phyloP scores from a whole-genome alignment of 2,888 invertebrate species.

The Rhabditophanes sp. region DNA sequence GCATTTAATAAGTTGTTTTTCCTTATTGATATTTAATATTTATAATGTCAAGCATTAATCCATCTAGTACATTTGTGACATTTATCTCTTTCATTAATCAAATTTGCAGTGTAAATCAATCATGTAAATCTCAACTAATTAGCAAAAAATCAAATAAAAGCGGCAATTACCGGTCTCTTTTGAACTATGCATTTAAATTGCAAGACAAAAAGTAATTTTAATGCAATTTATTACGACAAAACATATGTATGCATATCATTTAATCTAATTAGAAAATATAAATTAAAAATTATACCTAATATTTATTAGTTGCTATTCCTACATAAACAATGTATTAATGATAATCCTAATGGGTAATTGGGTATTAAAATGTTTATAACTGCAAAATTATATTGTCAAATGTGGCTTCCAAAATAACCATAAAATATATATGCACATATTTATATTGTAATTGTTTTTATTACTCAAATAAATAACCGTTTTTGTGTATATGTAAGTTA shows the following conservation, averaged over 20 bases:
- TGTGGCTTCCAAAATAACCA: conserved; percentile 1
- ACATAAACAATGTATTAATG: background rate
- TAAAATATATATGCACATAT: background rate
- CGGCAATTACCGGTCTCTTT: background rate
- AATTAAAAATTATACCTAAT: background rate
- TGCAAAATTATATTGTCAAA: background rate
- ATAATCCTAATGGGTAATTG: background rate
- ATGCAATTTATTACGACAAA: background rate
- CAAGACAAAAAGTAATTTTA: background rate
- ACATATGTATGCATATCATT: conserved; percentile 1
- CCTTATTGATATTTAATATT: too few relatives aligned
- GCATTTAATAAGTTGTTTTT: too few relatives aligned
- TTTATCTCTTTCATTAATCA: too few relatives aligned
- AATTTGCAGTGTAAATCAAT: too few relatives aligned
- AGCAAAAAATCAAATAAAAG: conserved; percentile 1
- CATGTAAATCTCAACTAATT: background rate
- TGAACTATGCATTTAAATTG: background rate
- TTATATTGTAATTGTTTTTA: background rate
- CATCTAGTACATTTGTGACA: too few relatives aligned
- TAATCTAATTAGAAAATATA: background rate
- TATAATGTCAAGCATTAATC: too few relatives aligned
- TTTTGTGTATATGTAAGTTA: too few relatives aligned
- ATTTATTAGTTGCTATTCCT: background rate
- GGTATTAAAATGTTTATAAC: background rate
- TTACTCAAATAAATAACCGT: too few relatives aligned